Conservation (phyloP, 1,140 invertebrate genomes). For the Cylas formicarius region DNA sequence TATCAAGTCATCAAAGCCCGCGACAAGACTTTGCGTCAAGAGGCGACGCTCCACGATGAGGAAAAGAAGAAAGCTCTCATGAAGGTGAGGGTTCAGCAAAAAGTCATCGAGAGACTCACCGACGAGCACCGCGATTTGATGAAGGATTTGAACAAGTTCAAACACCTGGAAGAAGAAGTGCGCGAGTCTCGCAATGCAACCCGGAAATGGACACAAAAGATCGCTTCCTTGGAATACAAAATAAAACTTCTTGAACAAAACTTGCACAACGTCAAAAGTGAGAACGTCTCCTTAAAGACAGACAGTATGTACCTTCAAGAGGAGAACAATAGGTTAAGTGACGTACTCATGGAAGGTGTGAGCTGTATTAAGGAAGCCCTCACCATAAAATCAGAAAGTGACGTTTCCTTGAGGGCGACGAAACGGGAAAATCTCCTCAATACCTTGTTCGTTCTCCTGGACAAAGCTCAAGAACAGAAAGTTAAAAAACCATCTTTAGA, state of each 20-base stretch:
- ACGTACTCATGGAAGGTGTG: constrained; percentile 52
- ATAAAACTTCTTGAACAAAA: constrained; percentile 51
- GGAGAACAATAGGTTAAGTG: constrained; percentile 48
- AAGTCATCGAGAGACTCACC: constrained; percentile 40
- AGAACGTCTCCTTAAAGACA: constrained; percentile 34
- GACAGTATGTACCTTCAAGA: constrained; percentile 45
- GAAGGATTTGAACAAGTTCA: constrained; percentile 47
- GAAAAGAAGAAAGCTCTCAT: constrained; percentile 44
- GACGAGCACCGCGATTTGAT: constrained; percentile 46
- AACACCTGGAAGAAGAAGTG: constrained; percentile 47
- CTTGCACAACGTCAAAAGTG: constrained; percentile 44
- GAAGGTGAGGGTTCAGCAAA: constrained; percentile 41
- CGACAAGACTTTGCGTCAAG: constrained; percentile 38
- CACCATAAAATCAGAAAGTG: constrained; percentile 40
- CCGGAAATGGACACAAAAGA: constrained; percentile 43
- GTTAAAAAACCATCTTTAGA: constrained; percentile 29
- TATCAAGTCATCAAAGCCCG: constrained; percentile 43
- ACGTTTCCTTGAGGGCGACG: constrained; percentile 21
- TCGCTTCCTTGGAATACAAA: constrained; percentile 43
- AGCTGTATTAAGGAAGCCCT: constrained; percentile 51
- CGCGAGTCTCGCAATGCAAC: constrained; percentile 41
- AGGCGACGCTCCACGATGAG: constrained; percentile 41
- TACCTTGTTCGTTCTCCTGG: constrained; percentile 47
- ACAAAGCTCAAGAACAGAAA: constrained; percentile 48
- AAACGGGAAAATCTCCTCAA: constrained; percentile 47